A percentile compares a stretch with the other conserved stretches of the same genome.
Evolutionary conservation across 2,797 vertebrate species (phyloP).

Genomic region (Erethizon dorsatum): DNA sequence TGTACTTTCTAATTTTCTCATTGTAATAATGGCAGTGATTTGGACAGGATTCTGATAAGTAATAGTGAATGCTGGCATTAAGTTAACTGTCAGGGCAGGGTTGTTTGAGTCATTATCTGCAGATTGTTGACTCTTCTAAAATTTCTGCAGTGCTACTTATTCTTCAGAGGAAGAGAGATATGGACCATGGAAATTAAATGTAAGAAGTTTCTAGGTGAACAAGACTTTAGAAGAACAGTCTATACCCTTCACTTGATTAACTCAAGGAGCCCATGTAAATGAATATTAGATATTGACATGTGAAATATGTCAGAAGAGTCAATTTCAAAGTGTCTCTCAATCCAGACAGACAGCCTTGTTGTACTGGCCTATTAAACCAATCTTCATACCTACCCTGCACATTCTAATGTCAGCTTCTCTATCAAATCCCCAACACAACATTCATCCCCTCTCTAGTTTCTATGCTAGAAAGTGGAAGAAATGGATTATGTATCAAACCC

Average conservation of each 20-base stretch:
- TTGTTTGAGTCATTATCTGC: fast-evolving
- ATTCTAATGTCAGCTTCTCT: background rate
- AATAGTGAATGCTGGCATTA: fast-evolving
- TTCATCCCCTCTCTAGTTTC: background rate
- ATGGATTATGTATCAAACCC: background rate
- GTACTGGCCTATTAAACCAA: background rate
- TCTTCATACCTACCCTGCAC: no score
- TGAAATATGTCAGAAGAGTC: background rate
- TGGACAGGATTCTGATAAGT: background rate
- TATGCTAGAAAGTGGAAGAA: background rate
- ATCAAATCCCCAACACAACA: background rate
- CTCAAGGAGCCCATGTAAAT: background rate
- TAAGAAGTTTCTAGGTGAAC: background rate
- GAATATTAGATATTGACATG: background rate
- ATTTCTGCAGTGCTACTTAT: background rate
- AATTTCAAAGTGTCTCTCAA: background rate
- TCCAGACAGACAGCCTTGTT: background rate
- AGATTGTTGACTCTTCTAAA: background rate
- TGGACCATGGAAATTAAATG: background rate
- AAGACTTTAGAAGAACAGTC: background rate
- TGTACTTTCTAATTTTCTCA: background rate
- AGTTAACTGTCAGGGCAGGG: no score
- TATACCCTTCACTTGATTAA: background rate
- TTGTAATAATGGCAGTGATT: fast-evolving
- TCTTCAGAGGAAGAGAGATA: background rate